These are phyloP conservation scores for Pseudorasbora parva DNA, from an alignment of 2,113 vertebrate species.

Conservation along the genomic window DNA sequence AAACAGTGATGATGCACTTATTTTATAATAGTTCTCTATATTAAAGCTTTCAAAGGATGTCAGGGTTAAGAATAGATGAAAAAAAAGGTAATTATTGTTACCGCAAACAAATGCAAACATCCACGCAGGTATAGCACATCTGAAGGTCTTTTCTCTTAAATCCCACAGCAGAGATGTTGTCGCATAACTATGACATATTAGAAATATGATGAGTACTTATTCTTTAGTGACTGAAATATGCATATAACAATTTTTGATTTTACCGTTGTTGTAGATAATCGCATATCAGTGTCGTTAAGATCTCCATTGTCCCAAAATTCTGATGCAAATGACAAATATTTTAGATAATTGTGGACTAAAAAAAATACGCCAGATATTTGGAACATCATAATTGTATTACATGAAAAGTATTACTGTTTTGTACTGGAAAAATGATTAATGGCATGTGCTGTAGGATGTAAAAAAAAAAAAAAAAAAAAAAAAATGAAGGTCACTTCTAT, in stretches of 20 bases:
- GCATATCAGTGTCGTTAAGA: neutral
- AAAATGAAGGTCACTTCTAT: conserved; percentile 34
- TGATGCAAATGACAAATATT: conserved; percentile 16
- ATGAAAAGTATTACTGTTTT: conserved; percentile 1
- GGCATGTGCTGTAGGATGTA: conserved; percentile 49
- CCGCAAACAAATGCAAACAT: neutral
- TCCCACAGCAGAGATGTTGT: neutral
- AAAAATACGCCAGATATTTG: neutral
- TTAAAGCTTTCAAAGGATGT: neutral
- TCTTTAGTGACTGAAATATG: neutral
- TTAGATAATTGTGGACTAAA: neutral
- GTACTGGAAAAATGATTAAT: neutral
- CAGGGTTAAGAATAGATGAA: neutral
- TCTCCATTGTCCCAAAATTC: neutral
- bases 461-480: neutral
- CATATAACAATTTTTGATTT: neutral
- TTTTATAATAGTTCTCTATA: neutral
- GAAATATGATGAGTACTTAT: neutral
- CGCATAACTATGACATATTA: neutral
- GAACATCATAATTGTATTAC: neutral
- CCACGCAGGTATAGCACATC: neutral
- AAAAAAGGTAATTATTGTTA: neutral
- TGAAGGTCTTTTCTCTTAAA: neutral
- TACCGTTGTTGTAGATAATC: neutral
- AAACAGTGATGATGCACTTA: neutral